Base-by-base conservation (phyloP, 2,113 vertebrate genomes). In the Embiotoca jacksoni region DNA sequence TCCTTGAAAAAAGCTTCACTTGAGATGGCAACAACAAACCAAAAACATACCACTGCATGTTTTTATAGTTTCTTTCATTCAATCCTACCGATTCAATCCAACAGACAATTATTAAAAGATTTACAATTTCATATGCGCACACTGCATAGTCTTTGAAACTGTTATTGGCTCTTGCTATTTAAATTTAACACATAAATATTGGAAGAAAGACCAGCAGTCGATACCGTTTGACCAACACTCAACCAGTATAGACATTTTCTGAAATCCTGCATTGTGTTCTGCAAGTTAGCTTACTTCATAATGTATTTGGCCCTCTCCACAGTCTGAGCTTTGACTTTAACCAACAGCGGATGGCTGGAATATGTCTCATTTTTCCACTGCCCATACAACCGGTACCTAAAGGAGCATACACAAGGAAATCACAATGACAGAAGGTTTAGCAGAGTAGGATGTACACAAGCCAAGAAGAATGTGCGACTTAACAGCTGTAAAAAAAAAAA, bases 351-450 rank as follows among this genome's bases (percentile, higher is more conserved):
- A 81, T 99, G 98, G 81, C 95, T 96, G 13, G 95, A 95, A 75
- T 99, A 99, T 0, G 97, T 99, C 92, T 99, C 98, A 5, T 99
- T 99, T 92, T 99, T 99, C 98, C 97, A 99, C 0, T 99, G 98
- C 7, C 98, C 98, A 75, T 99, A 99, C 32, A 99, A 94, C 78
- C 97, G 97, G 81, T 99, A 99, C 93, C 98, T 99, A 85, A 55
- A 39, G 23, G 46, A 59, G 41, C 37, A 75, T 0, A 49, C 23
- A 77, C 3, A 59, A 32, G 16, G 33, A 66, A 71, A 44, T 15
- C 0, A 54, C 4, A 62, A 52, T 36, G n/a, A 31, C 15, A 9
- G 2, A 6, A 32, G 41, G 14, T 52, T 59, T 53, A 72, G 36
- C 47, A 68, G 9, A 37, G 13, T 3, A 9, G 14, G 3, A 36